Evolutionary conservation across 2,797 vertebrate species (phyloP), one percentile per base, ranked within the genome.

Genomic region (Chloroceryle amazona): DNA sequence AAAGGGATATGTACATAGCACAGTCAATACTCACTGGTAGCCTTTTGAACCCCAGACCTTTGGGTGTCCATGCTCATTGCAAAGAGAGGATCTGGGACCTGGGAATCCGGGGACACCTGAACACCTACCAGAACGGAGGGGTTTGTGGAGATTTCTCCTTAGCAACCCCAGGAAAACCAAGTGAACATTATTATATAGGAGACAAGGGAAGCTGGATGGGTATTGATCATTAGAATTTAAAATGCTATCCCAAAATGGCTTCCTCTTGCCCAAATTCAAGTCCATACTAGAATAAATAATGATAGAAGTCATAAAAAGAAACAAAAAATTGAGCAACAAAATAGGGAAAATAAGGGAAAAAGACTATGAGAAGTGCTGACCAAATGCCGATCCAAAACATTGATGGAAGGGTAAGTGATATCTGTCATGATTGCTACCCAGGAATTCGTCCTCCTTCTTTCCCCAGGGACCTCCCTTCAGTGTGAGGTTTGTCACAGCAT

Each of bases 401-500:
- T 0, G 2, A 10, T 51, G 23, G 86, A 93, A 95, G 21, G 6
- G 44, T 88, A 95, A 97, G 26, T 65, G 37, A 81, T 17, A 83
- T 71, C 7, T 9, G 22, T 85, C 25, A 31, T 39, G 26, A 58
- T 6, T 60, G 13, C 16, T 74, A 35, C 16, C 4, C 41, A 74
- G 22, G 13, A 49, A 46, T 7, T 3, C 49, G 52, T 78, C 8
- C 12, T 87, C 3, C 20, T 70, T 75, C 28, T 62, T 51, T 92
- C 46, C 29, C 8, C 37, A 96, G 95, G 82, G 4, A 44, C 10
- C 13, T 91, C 75, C 11, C 94, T 97, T 51, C 90, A 91, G 76
- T 96, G 96, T 51, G 95, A 96, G 41, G 10, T 91, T 83, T 97
- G 96, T 39, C 88, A 93, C 42, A 78, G 49, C 26, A 25, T 96